A percentile compares a stretch with the other conserved stretches of the same genome.
Evolutionary conservation across 2,797 vertebrate genomes (phyloP).

Genomic region (Loris lydekkerianus): DNA sequence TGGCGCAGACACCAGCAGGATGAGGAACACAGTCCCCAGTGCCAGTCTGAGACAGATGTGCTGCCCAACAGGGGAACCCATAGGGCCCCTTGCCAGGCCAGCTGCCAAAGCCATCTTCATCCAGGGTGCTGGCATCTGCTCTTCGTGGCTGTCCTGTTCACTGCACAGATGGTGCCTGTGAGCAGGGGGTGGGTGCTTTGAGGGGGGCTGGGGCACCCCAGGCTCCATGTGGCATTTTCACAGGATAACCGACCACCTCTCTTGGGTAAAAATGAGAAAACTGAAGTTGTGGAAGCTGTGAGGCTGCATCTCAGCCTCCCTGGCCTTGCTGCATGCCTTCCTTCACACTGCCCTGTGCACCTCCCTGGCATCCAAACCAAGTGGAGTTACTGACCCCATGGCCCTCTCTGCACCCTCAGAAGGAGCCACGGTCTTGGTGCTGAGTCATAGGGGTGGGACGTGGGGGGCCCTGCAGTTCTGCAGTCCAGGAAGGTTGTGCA

Average conservation of each 20-base stretch:
- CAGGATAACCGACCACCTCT: background rate
- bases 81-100: background rate
- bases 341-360: too few species aligned
- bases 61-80: accelerated
- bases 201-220: too few species aligned
- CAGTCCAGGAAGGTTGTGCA: background rate
- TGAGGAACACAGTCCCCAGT: background rate
- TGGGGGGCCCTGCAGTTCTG: background rate
- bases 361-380: background rate
- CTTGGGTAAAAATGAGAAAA: background rate
- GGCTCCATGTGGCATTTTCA: too few species aligned
- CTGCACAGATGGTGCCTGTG: background rate
- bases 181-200: background rate
- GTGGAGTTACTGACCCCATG: background rate
- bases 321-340: too few species aligned
- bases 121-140: accelerated
- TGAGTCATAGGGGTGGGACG: slow-evolving; percentile 47
- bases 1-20: accelerated
- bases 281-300: background rate
- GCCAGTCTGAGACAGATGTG: background rate
- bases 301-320: background rate
- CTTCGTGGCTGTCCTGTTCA: background rate
- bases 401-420: background rate
- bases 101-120: background rate
- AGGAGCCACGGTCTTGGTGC: background rate